These are phyloP conservation scores for Agrotis puta DNA, from an alignment of 2,888 invertebrate species.

Conservation along the genomic window DNA sequence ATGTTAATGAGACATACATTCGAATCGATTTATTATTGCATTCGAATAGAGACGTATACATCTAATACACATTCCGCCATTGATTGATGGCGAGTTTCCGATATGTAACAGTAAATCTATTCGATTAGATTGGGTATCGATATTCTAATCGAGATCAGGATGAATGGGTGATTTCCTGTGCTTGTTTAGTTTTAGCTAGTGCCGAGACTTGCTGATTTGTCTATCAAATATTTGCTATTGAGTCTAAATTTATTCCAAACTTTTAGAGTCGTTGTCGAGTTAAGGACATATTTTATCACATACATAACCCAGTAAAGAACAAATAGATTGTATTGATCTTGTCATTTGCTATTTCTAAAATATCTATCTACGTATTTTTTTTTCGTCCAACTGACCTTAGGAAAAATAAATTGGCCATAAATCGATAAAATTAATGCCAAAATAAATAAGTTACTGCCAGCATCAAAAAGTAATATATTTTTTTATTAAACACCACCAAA, in stretches of 20 bases:
- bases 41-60: constrained; percentile 79
- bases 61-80: constrained; percentile 78
- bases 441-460: background rate
- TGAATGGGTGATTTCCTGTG: constrained; percentile 43
- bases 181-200: constrained; percentile 7
- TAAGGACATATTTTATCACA: background rate
- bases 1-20: constrained; percentile 83
- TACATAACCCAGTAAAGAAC: background rate
- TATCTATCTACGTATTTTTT: background rate
- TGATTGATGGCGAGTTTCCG: constrained; percentile 80
- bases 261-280: background rate
- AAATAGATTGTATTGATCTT: background rate
- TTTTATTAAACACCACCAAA: constrained; percentile 34
- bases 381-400: background rate
- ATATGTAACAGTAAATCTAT: constrained; percentile 78
- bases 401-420: background rate
- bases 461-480: constrained; percentile 24
- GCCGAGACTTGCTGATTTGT: background rate
- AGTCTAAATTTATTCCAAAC: too few species aligned
- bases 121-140: constrained; percentile 66
- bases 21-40: constrained; percentile 72
- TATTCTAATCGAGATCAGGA: constrained; percentile 46
- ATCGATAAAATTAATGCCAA: background rate
- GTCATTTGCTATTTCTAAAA: background rate
- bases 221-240: background rate